Conservation (phyloP, 1,140 invertebrate genomes). For the Amyelois transitella region DNA sequence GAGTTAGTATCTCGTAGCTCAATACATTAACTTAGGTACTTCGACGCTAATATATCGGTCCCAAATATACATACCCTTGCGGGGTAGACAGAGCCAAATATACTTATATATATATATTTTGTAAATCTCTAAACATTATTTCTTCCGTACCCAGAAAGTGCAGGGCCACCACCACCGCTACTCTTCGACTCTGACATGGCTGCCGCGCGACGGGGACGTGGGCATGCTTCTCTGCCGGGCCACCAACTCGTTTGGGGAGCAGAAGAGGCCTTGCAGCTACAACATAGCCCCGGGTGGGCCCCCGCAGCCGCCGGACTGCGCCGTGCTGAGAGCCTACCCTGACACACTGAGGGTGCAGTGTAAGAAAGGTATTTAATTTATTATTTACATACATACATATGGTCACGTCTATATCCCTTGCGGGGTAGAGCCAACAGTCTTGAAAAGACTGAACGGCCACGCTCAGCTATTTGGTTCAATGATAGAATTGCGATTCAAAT, state of each 20-base stretch:
- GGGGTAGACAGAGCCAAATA: no score
- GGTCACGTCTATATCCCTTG: no score
- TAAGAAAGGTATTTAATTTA: conserved; percentile 39
- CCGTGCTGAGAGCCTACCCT: conserved; percentile 30
- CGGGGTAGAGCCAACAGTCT: neutral
- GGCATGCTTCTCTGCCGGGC: conserved; percentile 48
- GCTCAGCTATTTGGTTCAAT: no score
- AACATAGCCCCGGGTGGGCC: conserved; percentile 36
- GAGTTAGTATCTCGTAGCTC: no score
- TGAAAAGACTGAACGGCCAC: neutral
- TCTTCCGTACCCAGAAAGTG: conserved; percentile 36
- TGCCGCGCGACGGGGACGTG: conserved; percentile 37
- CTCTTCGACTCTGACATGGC: conserved; percentile 49
- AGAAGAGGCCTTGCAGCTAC: conserved; percentile 44
- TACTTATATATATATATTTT: no score
- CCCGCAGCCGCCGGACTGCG: conserved; percentile 39
- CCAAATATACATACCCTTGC: no score
- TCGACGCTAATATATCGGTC: no score
- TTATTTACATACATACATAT: no score
- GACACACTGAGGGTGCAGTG: conserved; percentile 39
- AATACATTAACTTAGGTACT: no score
- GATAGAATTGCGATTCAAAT: no score
- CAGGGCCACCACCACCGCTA: conserved; percentile 41
- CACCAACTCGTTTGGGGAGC: conserved; percentile 52
- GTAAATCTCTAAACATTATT: no score